phyloP scores from a whole-genome alignment of 2,888 invertebrate species.

The Metellina segmentata region DNA sequence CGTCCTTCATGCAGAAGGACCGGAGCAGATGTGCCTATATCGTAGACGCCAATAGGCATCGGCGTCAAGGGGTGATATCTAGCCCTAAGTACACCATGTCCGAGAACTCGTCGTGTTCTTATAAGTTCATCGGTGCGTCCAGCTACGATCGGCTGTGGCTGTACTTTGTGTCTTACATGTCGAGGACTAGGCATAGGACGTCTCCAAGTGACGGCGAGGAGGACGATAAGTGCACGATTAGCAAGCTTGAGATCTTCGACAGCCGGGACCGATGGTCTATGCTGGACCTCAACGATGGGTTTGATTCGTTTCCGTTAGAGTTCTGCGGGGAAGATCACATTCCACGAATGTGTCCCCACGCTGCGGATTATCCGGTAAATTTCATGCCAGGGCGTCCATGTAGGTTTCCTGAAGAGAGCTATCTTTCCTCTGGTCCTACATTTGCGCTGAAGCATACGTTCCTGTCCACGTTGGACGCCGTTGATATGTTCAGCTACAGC shows the following conservation, averaged over 20 bases:
- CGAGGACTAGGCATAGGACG: constrained; percentile 83
- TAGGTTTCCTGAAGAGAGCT: constrained; percentile 85
- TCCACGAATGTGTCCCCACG: constrained; percentile 79
- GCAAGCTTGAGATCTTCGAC: constrained; percentile 77
- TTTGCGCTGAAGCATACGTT: constrained; percentile 88
- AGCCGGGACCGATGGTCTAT: constrained; percentile 79
- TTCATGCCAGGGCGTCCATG: constrained; percentile 78
- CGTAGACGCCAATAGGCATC: constrained; percentile 71
- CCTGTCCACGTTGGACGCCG: constrained; percentile 89
- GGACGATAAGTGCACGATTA: constrained; percentile 69
- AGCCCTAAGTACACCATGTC: constrained; percentile 85
- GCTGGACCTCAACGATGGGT: constrained; percentile 78
- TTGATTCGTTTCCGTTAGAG: constrained; percentile 85
- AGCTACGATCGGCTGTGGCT: constrained; percentile 86
- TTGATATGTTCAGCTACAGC: constrained; percentile 86
- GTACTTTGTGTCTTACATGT: constrained; percentile 91
- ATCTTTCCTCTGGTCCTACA: constrained; percentile 88
- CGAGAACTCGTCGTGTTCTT: constrained; percentile 90
- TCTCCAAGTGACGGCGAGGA: constrained; percentile 59
- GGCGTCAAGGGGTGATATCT: constrained; percentile 68
- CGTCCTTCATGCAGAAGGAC: constrained; percentile 78
- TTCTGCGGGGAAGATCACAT: constrained; percentile 79
- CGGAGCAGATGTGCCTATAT: constrained; percentile 74
- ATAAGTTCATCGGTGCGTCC: constrained; percentile 85
- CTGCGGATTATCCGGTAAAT: constrained; percentile 77